These are phyloP conservation scores for Circaetus cinerascens DNA, from an alignment of 2,113 vertebrate genomes.

Conservation along the genomic window DNA sequence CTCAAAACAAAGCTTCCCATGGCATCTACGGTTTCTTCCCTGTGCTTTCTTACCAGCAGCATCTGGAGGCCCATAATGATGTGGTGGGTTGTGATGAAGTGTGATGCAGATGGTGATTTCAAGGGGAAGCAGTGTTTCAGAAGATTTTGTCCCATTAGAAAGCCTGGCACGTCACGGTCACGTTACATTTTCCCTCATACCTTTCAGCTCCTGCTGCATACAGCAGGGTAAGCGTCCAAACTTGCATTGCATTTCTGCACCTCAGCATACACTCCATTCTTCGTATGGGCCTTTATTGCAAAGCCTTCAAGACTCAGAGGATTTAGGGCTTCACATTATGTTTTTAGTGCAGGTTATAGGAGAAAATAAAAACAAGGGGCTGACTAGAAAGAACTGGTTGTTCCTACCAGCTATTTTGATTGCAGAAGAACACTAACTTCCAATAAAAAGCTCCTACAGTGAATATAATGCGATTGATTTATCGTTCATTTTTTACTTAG, in stretches of 20 bases:
- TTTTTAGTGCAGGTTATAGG: conserved; percentile 18
- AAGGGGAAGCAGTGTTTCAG: background rate
- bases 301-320: background rate
- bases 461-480: background rate
- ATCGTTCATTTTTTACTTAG: background rate
- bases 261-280: background rate
- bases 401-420: background rate
- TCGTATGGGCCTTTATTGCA: background rate
- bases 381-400: background rate
- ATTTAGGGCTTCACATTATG: background rate
- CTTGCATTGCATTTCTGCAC: background rate
- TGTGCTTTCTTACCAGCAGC: background rate
- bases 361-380: background rate
- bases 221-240: background rate
- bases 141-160: background rate
- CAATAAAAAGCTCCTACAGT: background rate
- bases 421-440: background rate
- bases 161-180: background rate
- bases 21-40: background rate
- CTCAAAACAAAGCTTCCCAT: background rate
- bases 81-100: background rate
- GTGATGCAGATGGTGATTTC: background rate
- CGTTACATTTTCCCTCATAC: background rate
- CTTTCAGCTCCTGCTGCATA: background rate
- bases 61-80: background rate